phyloP scores from a whole-genome alignment of 2,797 vertebrate genomes.

The Phrynocephalus vlangalii region DNA sequence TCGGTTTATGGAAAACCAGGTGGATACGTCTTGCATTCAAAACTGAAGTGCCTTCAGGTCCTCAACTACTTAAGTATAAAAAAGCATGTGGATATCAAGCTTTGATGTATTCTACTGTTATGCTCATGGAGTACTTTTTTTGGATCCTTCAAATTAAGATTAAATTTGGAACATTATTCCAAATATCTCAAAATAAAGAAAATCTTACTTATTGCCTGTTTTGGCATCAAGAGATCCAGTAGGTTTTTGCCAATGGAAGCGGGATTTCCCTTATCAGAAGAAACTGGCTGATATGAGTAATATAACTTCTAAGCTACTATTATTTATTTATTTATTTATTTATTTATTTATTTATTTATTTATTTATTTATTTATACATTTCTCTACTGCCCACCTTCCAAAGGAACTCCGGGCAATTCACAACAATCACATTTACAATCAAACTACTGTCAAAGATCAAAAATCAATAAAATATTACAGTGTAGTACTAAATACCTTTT shows the following conservation, averaged over 20 bases:
- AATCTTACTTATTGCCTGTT: not conserved
- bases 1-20: conserved; percentile 51
- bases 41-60: conserved; percentile 65
- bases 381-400: no score
- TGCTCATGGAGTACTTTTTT: conserved; percentile 63
- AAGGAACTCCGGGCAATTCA: no score
- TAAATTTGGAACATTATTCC: conserved; percentile 30
- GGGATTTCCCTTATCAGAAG: conserved; percentile 2
- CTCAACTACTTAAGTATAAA: conserved; percentile 61
- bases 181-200: conserved; percentile 9
- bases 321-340: no score
- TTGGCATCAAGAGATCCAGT: not conserved
- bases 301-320: conserved; percentile 31
- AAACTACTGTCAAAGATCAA: no score
- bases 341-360: no score
- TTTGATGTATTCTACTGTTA: conserved; percentile 52
- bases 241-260: conserved; percentile 43
- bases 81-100: conserved; percentile 62
- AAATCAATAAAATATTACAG: not conserved
- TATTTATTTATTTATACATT: no score
- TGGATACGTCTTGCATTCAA: conserved; percentile 44
- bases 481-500: not conserved
- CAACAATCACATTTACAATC: no score
- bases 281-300: not conserved
- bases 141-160: conserved; percentile 69